A percentile compares a stretch with the other conserved stretches of the same genome.
phyloP scores from a whole-genome alignment of 2,113 vertebrate genomes.

The Zosterops japonicus region DNA sequence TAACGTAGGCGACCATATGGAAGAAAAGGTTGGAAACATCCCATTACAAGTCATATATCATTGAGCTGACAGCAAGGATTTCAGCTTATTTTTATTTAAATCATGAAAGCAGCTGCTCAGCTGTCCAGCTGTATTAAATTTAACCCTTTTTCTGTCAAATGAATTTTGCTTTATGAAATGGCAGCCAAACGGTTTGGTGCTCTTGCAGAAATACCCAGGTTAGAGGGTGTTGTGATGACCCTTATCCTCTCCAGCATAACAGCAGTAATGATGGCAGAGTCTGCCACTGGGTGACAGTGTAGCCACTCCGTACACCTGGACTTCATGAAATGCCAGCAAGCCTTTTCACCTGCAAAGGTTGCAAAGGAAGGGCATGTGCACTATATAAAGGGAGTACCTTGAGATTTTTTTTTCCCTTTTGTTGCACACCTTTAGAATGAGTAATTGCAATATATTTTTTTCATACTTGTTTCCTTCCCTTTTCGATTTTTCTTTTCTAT shows the following conservation, averaged over 20 bases:
- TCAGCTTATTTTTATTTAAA: constrained; percentile 93
- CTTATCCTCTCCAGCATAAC: constrained; percentile 4
- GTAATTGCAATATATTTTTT: background rate
- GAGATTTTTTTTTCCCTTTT: background rate
- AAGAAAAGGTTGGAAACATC: constrained; percentile 89
- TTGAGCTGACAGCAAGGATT: constrained; percentile 85
- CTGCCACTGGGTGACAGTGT: constrained; percentile 30
- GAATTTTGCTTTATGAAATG: constrained; percentile 70
- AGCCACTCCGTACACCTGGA: constrained; percentile 11
- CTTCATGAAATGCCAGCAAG: background rate
- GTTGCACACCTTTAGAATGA: background rate
- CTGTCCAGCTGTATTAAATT: constrained; percentile 81
- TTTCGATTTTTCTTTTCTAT: background rate
- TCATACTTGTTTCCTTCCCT: background rate
- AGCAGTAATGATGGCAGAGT: constrained; percentile 2
- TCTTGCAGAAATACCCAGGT: constrained; percentile 32
- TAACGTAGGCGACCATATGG: constrained; percentile 85
- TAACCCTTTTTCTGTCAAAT: constrained; percentile 80
- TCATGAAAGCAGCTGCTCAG: constrained; percentile 88
- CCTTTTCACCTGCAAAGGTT: background rate
- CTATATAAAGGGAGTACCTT: background rate
- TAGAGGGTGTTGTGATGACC: constrained; percentile 25
- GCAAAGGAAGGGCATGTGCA: background rate
- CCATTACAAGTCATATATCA: constrained; percentile 93
- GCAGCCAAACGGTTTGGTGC: constrained; percentile 28